Conservation (phyloP, 1,140 invertebrate genomes). For the Drosophila kohkoa region DNA sequence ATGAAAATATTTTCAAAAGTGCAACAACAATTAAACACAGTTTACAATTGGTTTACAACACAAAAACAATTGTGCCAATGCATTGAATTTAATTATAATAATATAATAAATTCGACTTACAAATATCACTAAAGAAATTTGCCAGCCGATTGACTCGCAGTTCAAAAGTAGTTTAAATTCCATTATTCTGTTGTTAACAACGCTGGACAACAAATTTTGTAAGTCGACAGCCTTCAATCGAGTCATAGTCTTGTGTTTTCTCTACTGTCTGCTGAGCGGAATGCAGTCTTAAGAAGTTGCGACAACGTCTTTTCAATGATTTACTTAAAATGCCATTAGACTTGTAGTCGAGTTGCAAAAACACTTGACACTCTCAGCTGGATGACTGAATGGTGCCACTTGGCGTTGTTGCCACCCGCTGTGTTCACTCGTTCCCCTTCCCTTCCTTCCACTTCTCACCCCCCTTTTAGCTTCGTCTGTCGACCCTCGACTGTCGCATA, state of each 20-base stretch:
- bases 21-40: too few species aligned
- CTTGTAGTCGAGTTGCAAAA: conserved; percentile 47
- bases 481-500: conserved; percentile 50
- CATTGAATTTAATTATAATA: too few species aligned
- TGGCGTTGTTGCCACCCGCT: conserved; percentile 2
- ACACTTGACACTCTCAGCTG: conserved; percentile 59
- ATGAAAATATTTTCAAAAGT: too few species aligned
- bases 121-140: too few species aligned
- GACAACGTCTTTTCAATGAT: conserved; percentile 43
- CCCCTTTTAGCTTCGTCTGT: not conserved
- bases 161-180: not conserved
- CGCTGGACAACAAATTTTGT: not conserved
- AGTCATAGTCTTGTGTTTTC: not conserved
- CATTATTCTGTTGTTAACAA: not conserved
- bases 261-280: not conserved
- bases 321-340: conserved; percentile 67
- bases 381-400: conserved; percentile 54
- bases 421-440: not conserved
- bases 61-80: too few species aligned
- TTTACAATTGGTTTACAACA: too few species aligned
- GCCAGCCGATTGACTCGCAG: too few species aligned
- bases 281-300: conserved; percentile 14
- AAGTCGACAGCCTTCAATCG: not conserved
- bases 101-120: too few species aligned
- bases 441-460: too few species aligned